phyloP scores from a whole-genome alignment of 2,113 vertebrate genomes.

The Eurypyga helias region DNA sequence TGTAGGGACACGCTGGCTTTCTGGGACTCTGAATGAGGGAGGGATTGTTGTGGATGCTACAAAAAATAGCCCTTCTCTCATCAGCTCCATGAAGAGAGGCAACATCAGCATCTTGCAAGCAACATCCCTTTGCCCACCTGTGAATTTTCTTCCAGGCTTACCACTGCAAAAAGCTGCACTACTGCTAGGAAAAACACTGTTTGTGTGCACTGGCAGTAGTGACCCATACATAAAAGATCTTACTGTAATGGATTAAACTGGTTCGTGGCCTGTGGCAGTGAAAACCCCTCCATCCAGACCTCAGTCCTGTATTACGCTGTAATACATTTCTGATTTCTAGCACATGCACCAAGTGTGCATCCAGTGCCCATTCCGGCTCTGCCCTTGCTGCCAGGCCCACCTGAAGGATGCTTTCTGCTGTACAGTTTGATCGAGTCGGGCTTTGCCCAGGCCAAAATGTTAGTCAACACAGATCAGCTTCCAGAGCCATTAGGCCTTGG shows the following conservation, averaged over 20 bases:
- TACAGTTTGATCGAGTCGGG: not conserved
- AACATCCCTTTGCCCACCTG: not conserved
- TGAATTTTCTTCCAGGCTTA: not conserved
- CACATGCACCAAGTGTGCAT: too few relatives aligned
- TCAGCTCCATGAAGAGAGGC: not conserved
- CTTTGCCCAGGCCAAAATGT: not conserved
- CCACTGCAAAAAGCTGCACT: not conserved
- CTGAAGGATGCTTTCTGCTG: not conserved
- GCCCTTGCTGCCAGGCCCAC: accelerated
- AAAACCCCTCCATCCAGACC: not conserved
- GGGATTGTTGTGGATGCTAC: not conserved
- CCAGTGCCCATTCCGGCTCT: not conserved
- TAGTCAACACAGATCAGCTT: not conserved
- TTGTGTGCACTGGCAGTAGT: not conserved
- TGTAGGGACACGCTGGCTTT: not conserved
- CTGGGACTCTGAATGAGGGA: not conserved
- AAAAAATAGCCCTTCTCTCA: not conserved
- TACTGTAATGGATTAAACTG: not conserved
- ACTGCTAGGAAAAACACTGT: not conserved
- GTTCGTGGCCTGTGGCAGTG: not conserved
- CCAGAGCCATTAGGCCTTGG: not conserved
- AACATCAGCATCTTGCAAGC: not conserved
- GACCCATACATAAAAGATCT: not conserved
- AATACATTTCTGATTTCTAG: not conserved
- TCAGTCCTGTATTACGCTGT: not conserved